Base-by-base conservation (phyloP, 1,140 invertebrate species). In the Solenopsis fugax region DNA sequence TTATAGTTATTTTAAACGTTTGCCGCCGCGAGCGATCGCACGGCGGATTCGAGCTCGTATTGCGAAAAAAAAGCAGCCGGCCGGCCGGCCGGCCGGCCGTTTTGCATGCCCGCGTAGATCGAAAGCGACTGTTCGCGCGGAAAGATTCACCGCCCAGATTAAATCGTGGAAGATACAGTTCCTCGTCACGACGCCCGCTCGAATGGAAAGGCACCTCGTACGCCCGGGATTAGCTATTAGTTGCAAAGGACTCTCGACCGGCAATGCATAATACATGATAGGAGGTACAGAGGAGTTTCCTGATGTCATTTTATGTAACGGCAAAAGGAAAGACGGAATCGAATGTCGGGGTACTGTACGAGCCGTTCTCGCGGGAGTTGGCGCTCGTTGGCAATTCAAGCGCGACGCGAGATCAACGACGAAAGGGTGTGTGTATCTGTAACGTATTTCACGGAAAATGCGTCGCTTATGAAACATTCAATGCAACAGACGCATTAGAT, bases 141-240 rank as follows among this genome's bases (percentile, higher is more conserved):
- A 91, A 91, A 90, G 89, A 91, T 91, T 71, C 81, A 73, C 18
- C 81, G 50, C 45, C 12, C 41, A 81, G 89, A 91, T 91, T 88
- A 90, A 86, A 88, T 90, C 89, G 72, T 73, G 81, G 76, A 88
- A 90, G 89, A 91, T 90, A 90, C 76, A 75, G 81, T 90, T 90
- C 87, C 86, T 90, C 88, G 89, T 90, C 88, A 90, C 86, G 88
- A 90, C 56, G 71, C 29, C 45, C 58, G 75, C 50, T 71, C 48
- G 76, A 86, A 78, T 87, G 82, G 88, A 90, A 90, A 90, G 88
- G 77, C 76, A 58, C 50, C 88, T 85, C 60, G 76, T 69, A 48
- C 29, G 71, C 60, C 37, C 54, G 71, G 48, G 75, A 89, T 89
- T 88, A 86, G 80, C 80, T 88, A 85, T 89, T 88, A 89, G 75